Evolutionary conservation across 2,888 invertebrate genomes (phyloP), one percentile per base, ranked within the genome.

Genomic region (Acanthosepion esculentum): DNA sequence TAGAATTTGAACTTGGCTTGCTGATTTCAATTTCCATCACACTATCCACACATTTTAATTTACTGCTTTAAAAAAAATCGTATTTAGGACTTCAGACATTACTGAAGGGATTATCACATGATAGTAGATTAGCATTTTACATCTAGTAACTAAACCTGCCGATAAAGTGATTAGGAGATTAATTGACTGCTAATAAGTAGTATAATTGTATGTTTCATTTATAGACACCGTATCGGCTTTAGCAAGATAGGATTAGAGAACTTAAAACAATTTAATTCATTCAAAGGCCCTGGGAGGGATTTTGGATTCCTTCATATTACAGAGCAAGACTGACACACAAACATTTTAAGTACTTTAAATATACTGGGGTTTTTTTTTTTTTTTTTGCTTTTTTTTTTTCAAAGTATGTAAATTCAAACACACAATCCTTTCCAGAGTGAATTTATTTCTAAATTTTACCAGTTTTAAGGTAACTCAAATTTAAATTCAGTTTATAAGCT

Each of bases 61-160:
- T n/a, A 29, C 78, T 94, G n/a, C 20, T 53, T 93, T 53, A 33
- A 93, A 93, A 50, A 92, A 92, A 50, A n/a, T 93, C 33, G n/a
- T 26, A 53, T 20, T n/a, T n/a, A 18, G 8, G 26, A 33, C 55
- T 48, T 93, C 33, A n/a, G 29, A 26, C 93, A 55, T n/a, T 50
- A 50, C 23, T 48, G 93, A 33, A 33, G 26, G 93, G n/a, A 53
- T 29, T 93, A 50, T 55, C 78, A 33, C 78, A 78, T 78, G n/a
- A n/a, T 1, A 78, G 78, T n/a, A n/a, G 78, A 78, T 78, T 78
- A 78, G 1, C 8, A n/a, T 78, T 12, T 78, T n/a, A 33, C 33
- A n/a, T 78, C 78, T 78, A n/a, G 33, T 33, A 12, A n/a, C n/a
- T 78, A 78, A 78, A 33, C 15, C n/a, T 78, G 15, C 78, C 78